Percentiles rank a stretch among this genome's conserved stretches.
Conservation (phyloP, 2,888 invertebrate genomes). For the Carpatolechia fugitivella region DNA sequence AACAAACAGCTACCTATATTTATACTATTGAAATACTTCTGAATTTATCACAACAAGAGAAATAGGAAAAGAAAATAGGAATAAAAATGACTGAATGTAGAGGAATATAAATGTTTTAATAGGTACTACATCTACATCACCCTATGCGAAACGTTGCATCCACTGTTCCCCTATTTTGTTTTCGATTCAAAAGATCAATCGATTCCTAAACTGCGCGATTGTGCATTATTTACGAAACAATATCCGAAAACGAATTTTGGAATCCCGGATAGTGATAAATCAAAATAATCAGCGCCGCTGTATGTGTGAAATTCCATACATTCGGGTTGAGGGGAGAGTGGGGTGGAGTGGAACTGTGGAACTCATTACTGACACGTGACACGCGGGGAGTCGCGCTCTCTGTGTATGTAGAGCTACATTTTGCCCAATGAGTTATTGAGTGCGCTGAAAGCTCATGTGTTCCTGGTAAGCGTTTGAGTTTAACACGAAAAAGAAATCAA, state of each 20-base stretch:
- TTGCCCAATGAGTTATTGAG: slow-evolving; percentile 78
- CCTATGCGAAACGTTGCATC: no score
- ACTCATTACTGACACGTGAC: slow-evolving; percentile 79
- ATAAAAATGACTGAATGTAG: no score
- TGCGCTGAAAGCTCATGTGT: slow-evolving; percentile 66
- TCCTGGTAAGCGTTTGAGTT: slow-evolving; percentile 44
- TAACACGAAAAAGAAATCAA: background rate
- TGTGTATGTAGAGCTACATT: slow-evolving; percentile 56
- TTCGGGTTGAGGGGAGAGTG: slow-evolving; percentile 35
- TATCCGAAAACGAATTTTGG: slow-evolving; percentile 9
- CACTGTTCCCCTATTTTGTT: no score
- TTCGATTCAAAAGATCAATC: background rate
- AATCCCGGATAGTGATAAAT: slow-evolving; percentile 49
- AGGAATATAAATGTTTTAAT: no score
- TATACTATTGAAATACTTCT: no score
- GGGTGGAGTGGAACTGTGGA: slow-evolving; percentile 38
- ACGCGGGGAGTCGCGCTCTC: slow-evolving; percentile 55
- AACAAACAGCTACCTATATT: no score
- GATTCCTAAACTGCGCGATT: background rate
- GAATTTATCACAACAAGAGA: no score
- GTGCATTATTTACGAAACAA: slow-evolving; percentile 10
- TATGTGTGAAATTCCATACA: slow-evolving; percentile 74
- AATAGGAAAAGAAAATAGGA: no score
- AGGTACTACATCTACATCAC: no score
- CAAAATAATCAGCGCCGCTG: slow-evolving; percentile 64